Evolutionary conservation across 2,797 vertebrate genomes (phyloP).

Genomic region (Hipposideros larvatus): DNA sequence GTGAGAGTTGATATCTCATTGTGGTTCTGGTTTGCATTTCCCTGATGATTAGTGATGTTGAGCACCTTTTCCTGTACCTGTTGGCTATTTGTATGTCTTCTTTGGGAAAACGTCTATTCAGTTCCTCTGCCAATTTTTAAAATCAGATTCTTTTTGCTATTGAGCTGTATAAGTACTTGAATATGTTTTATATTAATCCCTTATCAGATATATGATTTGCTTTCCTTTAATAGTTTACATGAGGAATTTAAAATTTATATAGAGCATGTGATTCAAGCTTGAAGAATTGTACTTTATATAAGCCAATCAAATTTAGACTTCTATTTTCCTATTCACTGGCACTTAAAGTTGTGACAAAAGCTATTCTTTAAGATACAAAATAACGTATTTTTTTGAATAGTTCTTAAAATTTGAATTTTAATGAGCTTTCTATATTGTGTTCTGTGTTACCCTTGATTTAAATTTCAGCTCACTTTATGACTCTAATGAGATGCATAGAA

Average conservation of each 20-base stretch:
- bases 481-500: slow-evolving; percentile 88
- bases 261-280: background rate
- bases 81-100: background rate
- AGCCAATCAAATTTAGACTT: background rate
- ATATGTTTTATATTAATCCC: background rate
- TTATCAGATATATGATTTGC: background rate
- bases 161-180: background rate
- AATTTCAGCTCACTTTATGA: slow-evolving; percentile 87
- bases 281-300: background rate
- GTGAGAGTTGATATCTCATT: background rate
- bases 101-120: background rate
- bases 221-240: background rate
- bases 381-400: slow-evolving; percentile 68
- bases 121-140: background rate
- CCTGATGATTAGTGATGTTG: background rate
- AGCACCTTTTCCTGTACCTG: background rate
- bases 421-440: slow-evolving; percentile 81
- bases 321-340: slow-evolving; percentile 37
- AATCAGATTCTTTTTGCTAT: background rate
- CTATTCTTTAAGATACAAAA: slow-evolving; percentile 52
- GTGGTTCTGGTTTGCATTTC: background rate
- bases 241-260: background rate
- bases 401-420: slow-evolving; percentile 81
- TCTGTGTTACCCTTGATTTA: slow-evolving; percentile 85
- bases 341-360: slow-evolving; percentile 62